Evolutionary conservation across 2,797 vertebrate genomes (phyloP), one percentile per base, ranked within the genome.

Genomic region (Heliangelus exortis): DNA sequence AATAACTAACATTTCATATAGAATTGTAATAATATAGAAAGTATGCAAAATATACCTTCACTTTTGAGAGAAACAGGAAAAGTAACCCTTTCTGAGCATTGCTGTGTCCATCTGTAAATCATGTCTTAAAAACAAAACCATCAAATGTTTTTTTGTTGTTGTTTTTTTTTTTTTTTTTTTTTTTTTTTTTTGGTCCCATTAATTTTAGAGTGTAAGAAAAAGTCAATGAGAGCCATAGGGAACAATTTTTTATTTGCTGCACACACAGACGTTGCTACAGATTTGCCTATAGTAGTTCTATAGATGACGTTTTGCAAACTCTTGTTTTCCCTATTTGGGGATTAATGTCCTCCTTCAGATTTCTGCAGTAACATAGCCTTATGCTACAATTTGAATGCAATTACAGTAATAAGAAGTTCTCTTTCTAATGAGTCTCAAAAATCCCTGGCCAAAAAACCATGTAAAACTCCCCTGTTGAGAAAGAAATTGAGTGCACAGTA

Each of bases 61-160:
- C 97, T 97, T 96, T 90, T 67, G 84, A 92, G 94, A 94, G 81
- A 91, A 96, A 96, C 92, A 83, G 95, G 84, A 73, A 92, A 96
- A 92, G 80, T 91, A 92, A 96, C 74, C 94, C 95, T 84, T 77
- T 47, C 65, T 94, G 71, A 95, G 71, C 86, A 48, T 91, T 96
- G 87, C 92, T 96, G 66, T 31, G 91, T 75, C 68, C 59, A 92
- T 86, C 76, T 89, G 92, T 97, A 97, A 97, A 96, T 97, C 94
- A 96, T 85, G 66, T 78, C 73, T 93, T 80, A 92, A 90, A 92
- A 96, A 78, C 82, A 65, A 69, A 85, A 45, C 36, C 57, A 89
- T 96, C 23, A 93, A 97, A 96, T 41, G 39, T 41, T 41, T 41
- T 41, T 39, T 11, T 39, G 9, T 10, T 10, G 36, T 39, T 39